Evolutionary conservation across 1,140 invertebrate genomes (phyloP), one percentile per base, ranked within the genome.

Genomic region (Vollenhovia emeryi): DNA sequence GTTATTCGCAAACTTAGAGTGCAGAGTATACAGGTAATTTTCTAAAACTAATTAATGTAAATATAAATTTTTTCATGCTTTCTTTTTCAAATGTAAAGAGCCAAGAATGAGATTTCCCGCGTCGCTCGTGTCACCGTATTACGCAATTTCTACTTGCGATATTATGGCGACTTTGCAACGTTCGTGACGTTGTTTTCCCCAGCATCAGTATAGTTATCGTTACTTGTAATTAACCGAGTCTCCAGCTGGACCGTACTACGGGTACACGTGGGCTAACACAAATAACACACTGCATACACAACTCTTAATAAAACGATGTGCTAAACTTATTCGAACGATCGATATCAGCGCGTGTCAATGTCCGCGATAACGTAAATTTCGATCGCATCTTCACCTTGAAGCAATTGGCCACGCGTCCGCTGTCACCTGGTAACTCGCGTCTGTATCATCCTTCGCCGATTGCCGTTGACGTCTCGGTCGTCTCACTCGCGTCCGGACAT

Each of bases 371-470:
- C 2, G 13, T 57, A 27, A 40, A 6, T 45, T 73, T 68, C 33
- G 36, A 45, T 36, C 57, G 30, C 52, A 11, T 18, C 43, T 43
- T 88, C 60, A 91, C 91, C 91, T 91, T 86, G 27, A 3, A 87
- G 69, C 9, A 87, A 91, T 89, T 92, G 87, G 88, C 86, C 89
- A 87, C 55, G 64, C 59, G 27, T 76, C 66, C 76, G 36, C n/a
- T 87, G 89, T 91, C 91, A 92, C 80, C 91, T 90, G 74, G 1
- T 71, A 40, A 71, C 69, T 43, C 45, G 82, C 69, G 52, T 62
- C 59, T 78, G 40, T 84, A 57, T 86, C 91, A 92, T 92, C 30
- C 69, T 92, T 89, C 73, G 33, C n/a, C 27, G 36, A 87, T 3
- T 30, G 24, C 40, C 84, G 48, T 78, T 13, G 18, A 36, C 27